phyloP scores from a whole-genome alignment of 2,113 vertebrate genomes.

The Melanerpes aurifrons region DNA sequence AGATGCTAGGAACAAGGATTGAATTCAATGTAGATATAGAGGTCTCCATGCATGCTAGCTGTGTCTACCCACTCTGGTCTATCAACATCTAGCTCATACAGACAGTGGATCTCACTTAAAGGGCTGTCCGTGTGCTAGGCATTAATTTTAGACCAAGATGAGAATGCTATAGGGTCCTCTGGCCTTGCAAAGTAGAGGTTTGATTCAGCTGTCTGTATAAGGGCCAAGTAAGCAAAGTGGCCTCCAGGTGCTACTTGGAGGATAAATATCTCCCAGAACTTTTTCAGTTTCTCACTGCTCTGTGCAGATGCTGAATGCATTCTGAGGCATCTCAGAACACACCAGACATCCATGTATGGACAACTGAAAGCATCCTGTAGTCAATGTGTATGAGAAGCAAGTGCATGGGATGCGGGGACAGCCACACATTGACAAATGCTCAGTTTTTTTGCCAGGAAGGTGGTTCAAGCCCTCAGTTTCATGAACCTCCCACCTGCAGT shows the following conservation, averaged over 20 bases:
- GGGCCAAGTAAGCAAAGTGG: neutral
- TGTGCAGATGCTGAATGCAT: neutral
- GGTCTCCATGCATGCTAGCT: neutral
- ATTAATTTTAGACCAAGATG: neutral
- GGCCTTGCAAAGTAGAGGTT: neutral
- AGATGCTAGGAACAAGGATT: neutral
- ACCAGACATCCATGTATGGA: neutral
- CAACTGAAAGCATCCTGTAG: neutral
- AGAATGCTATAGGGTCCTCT: neutral
- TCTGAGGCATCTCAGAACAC: neutral
- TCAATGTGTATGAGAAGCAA: neutral
- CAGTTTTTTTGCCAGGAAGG: neutral
- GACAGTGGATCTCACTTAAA: neutral
- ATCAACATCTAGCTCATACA: neutral
- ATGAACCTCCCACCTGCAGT: neutral
- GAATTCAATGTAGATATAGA: neutral
- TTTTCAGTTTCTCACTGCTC: neutral
- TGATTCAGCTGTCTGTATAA: neutral
- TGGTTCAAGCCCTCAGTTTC: neutral
- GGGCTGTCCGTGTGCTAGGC: neutral
- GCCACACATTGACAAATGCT: neutral
- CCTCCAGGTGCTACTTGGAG: neutral
- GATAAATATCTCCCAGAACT: neutral
- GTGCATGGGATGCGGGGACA: neutral
- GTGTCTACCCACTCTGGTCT: neutral